Base-by-base conservation (phyloP, 2,888 invertebrate species). In the Eueremaeus valkanovi region DNA sequence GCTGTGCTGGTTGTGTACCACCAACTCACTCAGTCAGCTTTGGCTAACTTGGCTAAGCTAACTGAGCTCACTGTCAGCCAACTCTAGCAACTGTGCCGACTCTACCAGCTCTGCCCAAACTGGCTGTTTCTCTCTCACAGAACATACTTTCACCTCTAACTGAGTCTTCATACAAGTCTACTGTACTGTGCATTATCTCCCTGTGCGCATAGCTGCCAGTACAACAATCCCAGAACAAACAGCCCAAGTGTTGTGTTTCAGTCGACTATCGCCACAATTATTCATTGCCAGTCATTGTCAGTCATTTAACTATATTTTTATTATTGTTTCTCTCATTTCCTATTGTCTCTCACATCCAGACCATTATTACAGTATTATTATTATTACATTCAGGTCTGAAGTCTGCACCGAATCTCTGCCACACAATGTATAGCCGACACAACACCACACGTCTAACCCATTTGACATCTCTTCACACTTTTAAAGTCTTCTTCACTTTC, bases 171-270 rank as follows among this genome's bases (percentile, higher is more conserved):
- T 36, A 5, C 9, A 16, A 45, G 45, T 45, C 45, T n/a, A n/a
- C n/a, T n/a, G 40, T 40, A 2, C 42, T 45, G 42, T 45, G 3
- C 42, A 45, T 11, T 8, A 45, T 3, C n/a, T 45, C 42, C 13
- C 42, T 55, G 63, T 63, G 63, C 63, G 63, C 63, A 63, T 63
- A 63, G 21, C 63, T 63, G 36, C 9, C 55, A 55, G 55, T 24
- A 55, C 55, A 55, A 33, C 63, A 36, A 33, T 9, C 33, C 18
- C 55, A 55, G 8, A 55, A 63, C 33, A n/a, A 55, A 1, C 11
- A 21, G 27, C 21, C 18, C 63, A 63, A 63, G 63, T 63, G 63
- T 63, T 63, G 63, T 63, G 63, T 63, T 29, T 63, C 29, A 29
- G 29, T 45, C 18, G 16, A 45, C 55, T 33, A 63, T 63, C 36